Conservation (phyloP, 2,797 vertebrate genomes). For the Choloepus didactylus region DNA sequence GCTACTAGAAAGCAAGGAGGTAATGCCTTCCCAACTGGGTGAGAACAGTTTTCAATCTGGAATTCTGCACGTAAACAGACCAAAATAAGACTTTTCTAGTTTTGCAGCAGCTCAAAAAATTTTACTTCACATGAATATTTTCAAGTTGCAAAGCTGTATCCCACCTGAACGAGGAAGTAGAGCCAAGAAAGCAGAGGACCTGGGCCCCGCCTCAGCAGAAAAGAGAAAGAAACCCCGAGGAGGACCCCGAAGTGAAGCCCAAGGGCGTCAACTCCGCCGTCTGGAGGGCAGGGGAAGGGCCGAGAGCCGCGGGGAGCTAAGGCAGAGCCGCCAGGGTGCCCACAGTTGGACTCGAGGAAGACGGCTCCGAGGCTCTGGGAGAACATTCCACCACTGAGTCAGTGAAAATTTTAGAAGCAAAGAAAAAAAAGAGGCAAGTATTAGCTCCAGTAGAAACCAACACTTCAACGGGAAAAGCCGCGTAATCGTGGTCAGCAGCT, state of each 20-base stretch:
- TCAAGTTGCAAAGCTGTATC: background rate
- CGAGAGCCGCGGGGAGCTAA: no score
- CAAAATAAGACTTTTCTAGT: background rate
- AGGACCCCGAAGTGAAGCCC: no score
- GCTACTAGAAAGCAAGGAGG: background rate
- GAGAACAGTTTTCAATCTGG: background rate
- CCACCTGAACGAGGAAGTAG: no score
- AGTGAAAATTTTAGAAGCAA: no score
- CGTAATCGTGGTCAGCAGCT: no score
- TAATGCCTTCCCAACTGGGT: rapidly evolving
- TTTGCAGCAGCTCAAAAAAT: background rate
- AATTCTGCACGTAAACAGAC: background rate
- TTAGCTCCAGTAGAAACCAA: rapidly evolving
- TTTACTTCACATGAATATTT: no score
- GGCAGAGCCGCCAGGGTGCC: no score
- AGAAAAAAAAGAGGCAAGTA: no score
- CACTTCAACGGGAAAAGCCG: no score
- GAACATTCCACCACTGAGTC: rapidly evolving
- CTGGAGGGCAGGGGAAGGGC: background rate
- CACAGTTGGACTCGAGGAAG: rapidly evolving
- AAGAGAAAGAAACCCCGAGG: background rate
- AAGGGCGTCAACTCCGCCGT: background rate
- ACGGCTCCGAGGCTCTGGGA: background rate
- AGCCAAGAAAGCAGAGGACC: background rate
- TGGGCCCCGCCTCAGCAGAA: background rate